A percentile compares a stretch with the other conserved stretches of the same genome.
These are phyloP conservation scores for Drosophila novamexicana DNA, from an alignment of 1,140 invertebrate species.

Conservation along the genomic window DNA sequence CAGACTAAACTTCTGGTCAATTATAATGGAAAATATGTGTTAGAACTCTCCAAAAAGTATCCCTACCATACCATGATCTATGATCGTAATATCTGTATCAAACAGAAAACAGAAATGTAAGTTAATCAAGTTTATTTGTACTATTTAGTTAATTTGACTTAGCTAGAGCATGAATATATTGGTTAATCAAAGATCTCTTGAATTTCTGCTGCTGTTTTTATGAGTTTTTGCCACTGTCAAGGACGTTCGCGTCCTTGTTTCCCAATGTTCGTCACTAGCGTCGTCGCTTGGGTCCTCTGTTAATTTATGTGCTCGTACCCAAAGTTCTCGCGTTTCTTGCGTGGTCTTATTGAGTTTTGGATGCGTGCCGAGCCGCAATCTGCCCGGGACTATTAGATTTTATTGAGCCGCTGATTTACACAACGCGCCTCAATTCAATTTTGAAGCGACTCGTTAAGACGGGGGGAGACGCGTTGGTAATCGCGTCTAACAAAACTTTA, in stretches of 20 bases:
- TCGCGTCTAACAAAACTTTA: slow-evolving; percentile 55
- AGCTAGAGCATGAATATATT: slow-evolving; percentile 13
- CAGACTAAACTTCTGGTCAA: too few relatives aligned
- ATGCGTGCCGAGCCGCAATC: slow-evolving; percentile 75
- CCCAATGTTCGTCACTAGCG: slow-evolving; percentile 14
- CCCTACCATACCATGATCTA: too few relatives aligned
- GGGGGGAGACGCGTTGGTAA: slow-evolving; percentile 28
- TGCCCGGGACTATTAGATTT: slow-evolving; percentile 76
- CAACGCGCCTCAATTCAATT: slow-evolving; percentile 78
- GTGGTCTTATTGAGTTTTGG: slow-evolving; percentile 42
- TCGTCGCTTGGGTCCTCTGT: background rate
- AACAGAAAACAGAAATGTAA: background rate
- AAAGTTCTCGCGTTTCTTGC: slow-evolving; percentile 17
- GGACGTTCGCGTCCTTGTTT: slow-evolving; percentile 49
- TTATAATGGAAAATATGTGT: too few relatives aligned
- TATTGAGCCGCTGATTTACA: slow-evolving; percentile 81
- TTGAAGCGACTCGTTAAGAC: background rate
- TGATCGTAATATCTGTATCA: too few relatives aligned
- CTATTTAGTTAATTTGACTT: background rate
- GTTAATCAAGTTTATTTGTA: background rate
- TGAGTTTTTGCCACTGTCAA: slow-evolving; percentile 55
- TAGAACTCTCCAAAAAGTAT: too few relatives aligned
- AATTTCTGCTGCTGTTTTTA: slow-evolving; percentile 12
- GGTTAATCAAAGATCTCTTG: slow-evolving; percentile 1
- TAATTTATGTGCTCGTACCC: slow-evolving; percentile 63